Evolutionary conservation across 2,888 invertebrate genomes (phyloP).

Genomic region (Aradus depressus): DNA sequence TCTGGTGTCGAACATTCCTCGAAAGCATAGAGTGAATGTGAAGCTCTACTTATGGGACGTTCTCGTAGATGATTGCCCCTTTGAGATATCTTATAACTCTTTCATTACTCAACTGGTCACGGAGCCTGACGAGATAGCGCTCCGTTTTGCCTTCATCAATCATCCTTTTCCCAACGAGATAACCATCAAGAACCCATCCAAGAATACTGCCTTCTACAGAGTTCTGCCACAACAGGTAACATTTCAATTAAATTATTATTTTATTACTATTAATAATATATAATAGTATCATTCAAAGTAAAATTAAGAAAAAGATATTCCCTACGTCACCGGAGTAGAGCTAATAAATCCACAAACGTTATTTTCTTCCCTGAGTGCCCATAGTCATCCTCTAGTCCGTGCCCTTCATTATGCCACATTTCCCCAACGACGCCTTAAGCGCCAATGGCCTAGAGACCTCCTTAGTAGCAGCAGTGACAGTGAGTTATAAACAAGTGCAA

Average conservation of each 20-base stretch:
- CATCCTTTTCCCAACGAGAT: constrained; percentile 44
- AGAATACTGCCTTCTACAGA: constrained; percentile 43
- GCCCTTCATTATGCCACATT: too few relatives aligned
- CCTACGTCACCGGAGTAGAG: too few relatives aligned
- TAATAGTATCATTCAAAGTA: too few relatives aligned
- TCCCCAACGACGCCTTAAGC: too few relatives aligned
- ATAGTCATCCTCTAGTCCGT: too few relatives aligned
- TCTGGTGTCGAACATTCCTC: constrained; percentile 2
- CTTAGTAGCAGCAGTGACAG: too few relatives aligned
- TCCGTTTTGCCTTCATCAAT: constrained; percentile 49
- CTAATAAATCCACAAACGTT: too few relatives aligned
- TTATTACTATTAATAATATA: not conserved
- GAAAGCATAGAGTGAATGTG: not conserved
- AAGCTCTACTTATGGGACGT: constrained; percentile 5
- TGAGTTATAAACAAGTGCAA: too few relatives aligned
- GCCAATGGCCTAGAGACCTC: too few relatives aligned
- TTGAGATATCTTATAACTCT: constrained; percentile 45
- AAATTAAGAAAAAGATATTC: too few relatives aligned
- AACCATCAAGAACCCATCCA: constrained; percentile 39
- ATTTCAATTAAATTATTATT: not conserved
- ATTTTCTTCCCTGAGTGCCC: too few relatives aligned
- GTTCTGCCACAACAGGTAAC: constrained; percentile 38
- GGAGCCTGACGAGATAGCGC: constrained; percentile 42
- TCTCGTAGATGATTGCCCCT: constrained; percentile 25
- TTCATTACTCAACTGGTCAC: constrained; percentile 42